Conservation (phyloP, 2,888 invertebrate genomes). For the Leucophora obtusa region DNA sequence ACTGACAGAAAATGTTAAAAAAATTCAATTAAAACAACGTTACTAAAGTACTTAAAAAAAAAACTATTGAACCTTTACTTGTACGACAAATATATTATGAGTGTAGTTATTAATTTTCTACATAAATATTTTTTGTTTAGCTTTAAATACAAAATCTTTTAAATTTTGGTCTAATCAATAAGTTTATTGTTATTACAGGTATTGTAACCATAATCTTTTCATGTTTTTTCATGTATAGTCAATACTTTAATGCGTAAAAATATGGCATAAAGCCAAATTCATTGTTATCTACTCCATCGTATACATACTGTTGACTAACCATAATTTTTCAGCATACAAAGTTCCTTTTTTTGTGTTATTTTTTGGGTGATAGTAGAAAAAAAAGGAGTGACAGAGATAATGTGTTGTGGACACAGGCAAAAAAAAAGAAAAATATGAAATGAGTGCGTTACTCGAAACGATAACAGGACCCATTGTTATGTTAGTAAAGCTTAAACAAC, state of each 20-base stretch:
- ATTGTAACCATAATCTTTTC: conserved; percentile 36
- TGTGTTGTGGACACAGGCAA: conserved; percentile 43
- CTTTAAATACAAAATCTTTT: too few species aligned
- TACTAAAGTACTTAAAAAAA: too few species aligned
- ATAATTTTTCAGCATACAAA: conserved; percentile 41
- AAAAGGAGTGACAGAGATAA: conserved; percentile 62
- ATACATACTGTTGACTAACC: conserved; percentile 52
- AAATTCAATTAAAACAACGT: too few species aligned
- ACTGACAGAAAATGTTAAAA: too few species aligned
- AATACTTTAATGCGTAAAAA: conserved; percentile 60
- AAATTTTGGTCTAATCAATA: conserved; percentile 41
- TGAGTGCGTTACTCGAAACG: conserved; percentile 50
- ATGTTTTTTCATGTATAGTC: conserved; percentile 21
- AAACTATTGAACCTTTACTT: too few species aligned
- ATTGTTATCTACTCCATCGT: conserved; percentile 50
- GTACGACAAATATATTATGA: too few species aligned
- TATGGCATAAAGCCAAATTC: conserved; percentile 59
- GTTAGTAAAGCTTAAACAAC: conserved; percentile 59
- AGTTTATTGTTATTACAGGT: conserved; percentile 53
- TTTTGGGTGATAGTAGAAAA: conserved; percentile 23
- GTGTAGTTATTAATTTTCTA: too few species aligned
- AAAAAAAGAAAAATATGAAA: conserved; percentile 39
- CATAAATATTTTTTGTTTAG: too few species aligned
- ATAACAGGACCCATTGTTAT: conserved; percentile 58
- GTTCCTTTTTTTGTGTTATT: neutral